These are phyloP conservation scores for Ostrea edulis DNA, from an alignment of 1,140 invertebrate species.

Conservation along the genomic window DNA sequence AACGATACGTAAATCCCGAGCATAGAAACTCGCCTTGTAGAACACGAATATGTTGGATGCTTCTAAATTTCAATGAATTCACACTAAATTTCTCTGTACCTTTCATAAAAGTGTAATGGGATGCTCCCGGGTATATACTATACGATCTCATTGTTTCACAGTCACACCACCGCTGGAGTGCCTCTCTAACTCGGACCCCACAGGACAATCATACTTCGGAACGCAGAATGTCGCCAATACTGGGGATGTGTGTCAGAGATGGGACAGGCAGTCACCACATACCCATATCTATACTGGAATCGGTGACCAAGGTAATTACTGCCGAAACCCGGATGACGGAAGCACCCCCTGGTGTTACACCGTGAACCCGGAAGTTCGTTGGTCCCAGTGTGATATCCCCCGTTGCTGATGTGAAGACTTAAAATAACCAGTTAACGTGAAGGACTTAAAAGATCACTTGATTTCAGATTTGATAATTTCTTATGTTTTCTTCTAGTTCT, in stretches of 20 bases:
- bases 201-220: conserved; percentile 30
- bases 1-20: no score
- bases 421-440: no score
- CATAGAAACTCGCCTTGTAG: no score
- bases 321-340: conserved; percentile 37
- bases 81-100: no score
- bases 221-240: background rate
- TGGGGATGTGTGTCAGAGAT: conserved; percentile 35
- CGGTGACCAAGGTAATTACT: conserved; percentile 33
- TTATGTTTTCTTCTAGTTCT: no score
- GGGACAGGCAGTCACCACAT: conserved; percentile 25
- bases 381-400: background rate
- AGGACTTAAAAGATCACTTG: no score
- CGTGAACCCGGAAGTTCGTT: background rate
- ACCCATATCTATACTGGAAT: background rate
- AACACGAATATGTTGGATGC: no score
- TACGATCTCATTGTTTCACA: background rate
- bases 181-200: background rate
- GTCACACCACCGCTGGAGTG: background rate
- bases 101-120: no score
- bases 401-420: background rate
- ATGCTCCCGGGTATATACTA: no score
- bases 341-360: conserved; percentile 39
- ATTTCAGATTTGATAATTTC: no score
- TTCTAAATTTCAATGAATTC: no score